phyloP scores from a whole-genome alignment of 2,888 invertebrate genomes.

The Colletes collaris region DNA sequence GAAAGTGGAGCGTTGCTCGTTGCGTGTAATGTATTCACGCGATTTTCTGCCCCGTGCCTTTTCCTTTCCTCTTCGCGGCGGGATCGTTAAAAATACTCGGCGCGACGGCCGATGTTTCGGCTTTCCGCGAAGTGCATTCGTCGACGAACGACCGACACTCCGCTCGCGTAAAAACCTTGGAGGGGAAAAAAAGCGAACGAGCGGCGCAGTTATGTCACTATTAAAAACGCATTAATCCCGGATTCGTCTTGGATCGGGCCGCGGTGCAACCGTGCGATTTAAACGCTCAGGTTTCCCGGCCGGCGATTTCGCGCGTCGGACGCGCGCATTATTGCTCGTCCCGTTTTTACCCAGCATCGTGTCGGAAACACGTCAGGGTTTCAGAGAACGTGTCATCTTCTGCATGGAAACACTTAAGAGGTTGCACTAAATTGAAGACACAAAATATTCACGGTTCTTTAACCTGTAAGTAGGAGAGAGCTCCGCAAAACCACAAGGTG shows the following conservation, averaged over 20 bases:
- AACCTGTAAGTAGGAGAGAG: too few relatives aligned
- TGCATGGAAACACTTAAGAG: background rate
- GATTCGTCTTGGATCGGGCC: slow-evolving; percentile 65
- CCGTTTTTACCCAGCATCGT: slow-evolving; percentile 46
- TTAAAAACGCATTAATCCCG: slow-evolving; percentile 80
- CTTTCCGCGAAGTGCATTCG: slow-evolving; percentile 55
- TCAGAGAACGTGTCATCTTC: slow-evolving; percentile 45
- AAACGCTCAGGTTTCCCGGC: slow-evolving; percentile 55
- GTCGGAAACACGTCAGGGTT: slow-evolving; percentile 28
- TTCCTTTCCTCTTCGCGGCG: slow-evolving; percentile 12
- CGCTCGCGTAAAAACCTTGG: slow-evolving; percentile 24
- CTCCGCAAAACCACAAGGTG: too few relatives aligned
- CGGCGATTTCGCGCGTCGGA: slow-evolving; percentile 56
- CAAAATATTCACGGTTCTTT: too few relatives aligned
- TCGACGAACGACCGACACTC: slow-evolving; percentile 32
- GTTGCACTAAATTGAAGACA: background rate
- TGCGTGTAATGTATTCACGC: slow-evolving; percentile 60
- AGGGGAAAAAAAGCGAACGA: slow-evolving; percentile 31
- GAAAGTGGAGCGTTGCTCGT: slow-evolving; percentile 59
- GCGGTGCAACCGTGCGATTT: slow-evolving; percentile 49
- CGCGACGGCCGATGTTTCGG: slow-evolving; percentile 44
- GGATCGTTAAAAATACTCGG: slow-evolving; percentile 60
- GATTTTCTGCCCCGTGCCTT: slow-evolving; percentile 53
- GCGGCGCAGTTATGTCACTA: slow-evolving; percentile 75
- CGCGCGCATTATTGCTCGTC: slow-evolving; percentile 51